Base-by-base conservation (phyloP, 2,888 invertebrate species). In the Diarsia brunnea region DNA sequence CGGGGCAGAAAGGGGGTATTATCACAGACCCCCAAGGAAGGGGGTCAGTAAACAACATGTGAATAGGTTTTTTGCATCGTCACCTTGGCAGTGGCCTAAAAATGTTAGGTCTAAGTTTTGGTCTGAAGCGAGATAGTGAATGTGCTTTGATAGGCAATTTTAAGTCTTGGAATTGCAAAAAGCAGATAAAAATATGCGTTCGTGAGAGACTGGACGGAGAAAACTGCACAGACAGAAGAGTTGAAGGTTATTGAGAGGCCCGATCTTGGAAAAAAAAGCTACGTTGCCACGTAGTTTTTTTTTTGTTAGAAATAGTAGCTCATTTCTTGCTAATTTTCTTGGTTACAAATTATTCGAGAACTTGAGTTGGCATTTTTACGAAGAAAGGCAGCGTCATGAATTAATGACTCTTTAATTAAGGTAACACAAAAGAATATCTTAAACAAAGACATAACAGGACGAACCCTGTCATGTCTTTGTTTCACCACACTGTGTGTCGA, bases 31-130 rank as follows among this genome's bases (percentile, higher is more conserved):
- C 63, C 78, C 69, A 61, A 68, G 70, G 55, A 71, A 78, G 74
- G 81, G 84, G 84, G 74, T 77, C 66, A 65, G 84, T 78, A 85
- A 85, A 89, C 84, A 85, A 67, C 75, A 74, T 76, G 67, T 88
- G 90, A 89, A 89, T 89, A 82, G 89, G 81, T 83, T 86, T 88
- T 86, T 83, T 82, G 91, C 89, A 78, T 65, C 85, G 90, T 91
- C 90, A 91, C 88, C 89, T 88, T 87, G 78, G 77, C 86, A 81
- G 76, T 84, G 87, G 78, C 61, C 74, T 81, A 67, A 74, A 73
- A 66, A 61, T 60, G 24, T 69, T 3, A 75, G 61, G 45, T 16
- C 11, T 55, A 81, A 74, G 81, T 63, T 73, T 55, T 10, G 11
- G 12, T 47, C 60, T 70, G 74, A 45, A 79, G 87, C 87, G 87